Evolutionary conservation across 2,113 vertebrate genomes (phyloP).

Genomic region (Nematolebias whitei): DNA sequence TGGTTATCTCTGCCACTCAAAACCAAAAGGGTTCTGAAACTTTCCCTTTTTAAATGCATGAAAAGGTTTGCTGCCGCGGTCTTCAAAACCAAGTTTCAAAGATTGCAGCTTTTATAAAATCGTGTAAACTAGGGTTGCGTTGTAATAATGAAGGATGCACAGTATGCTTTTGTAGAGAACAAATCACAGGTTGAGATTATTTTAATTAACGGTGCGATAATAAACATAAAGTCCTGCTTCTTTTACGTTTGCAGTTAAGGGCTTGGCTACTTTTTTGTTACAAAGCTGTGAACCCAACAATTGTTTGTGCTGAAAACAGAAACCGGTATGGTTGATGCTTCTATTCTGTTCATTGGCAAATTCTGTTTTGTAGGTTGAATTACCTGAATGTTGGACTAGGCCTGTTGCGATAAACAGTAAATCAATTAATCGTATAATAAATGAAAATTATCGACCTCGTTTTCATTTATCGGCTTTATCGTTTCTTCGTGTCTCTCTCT

Average conservation of each 20-base stretch:
- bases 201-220: not conserved
- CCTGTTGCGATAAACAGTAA: too few species aligned
- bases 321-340: not conserved
- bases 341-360: too few species aligned
- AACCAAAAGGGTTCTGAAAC: not conserved
- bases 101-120: not conserved
- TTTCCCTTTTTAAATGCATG: not conserved
- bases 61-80: not conserved
- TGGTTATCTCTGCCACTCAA: not conserved
- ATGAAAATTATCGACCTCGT: too few species aligned
- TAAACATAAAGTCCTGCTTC: not conserved
- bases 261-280: too few species aligned
- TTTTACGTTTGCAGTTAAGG: not conserved
- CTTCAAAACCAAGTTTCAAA: not conserved
- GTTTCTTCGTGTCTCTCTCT: too few species aligned
- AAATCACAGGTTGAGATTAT: not conserved
- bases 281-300: not conserved
- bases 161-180: not conserved
- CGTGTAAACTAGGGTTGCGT: not conserved
- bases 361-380: too few species aligned
- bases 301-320: slow-evolving; percentile 13
- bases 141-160: not conserved
- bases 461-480: too few species aligned
- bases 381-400: too few species aligned
- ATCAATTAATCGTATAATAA: too few species aligned